phyloP scores from a whole-genome alignment of 2,797 vertebrate genomes.

The Coluber constrictor region DNA sequence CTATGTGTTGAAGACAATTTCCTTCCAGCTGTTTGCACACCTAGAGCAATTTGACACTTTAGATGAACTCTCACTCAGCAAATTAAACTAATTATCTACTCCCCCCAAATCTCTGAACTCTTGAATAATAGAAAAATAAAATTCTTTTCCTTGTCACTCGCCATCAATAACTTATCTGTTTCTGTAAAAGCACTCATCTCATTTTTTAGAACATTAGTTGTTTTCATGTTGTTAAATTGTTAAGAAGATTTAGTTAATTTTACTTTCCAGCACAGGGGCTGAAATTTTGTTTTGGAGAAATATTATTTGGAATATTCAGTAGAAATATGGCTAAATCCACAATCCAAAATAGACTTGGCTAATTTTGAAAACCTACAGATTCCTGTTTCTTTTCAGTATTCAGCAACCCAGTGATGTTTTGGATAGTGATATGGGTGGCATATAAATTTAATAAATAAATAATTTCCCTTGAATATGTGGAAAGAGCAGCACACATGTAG shows the following conservation, averaged over 20 bases:
- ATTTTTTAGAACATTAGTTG: constrained; percentile 16
- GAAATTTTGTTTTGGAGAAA: neutral
- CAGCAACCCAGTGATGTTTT: neutral
- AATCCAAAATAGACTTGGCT: neutral
- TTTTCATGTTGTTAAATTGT: constrained; percentile 8
- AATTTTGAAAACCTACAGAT: neutral
- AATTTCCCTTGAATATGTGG: neutral
- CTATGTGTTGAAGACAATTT: constrained; percentile 27
- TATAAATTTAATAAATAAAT: neutral
- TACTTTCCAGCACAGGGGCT: neutral
- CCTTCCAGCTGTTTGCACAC: constrained; percentile 30
- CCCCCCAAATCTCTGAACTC: constrained; percentile 22
- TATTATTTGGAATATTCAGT: neutral
- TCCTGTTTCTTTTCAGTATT: neutral
- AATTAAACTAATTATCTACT: constrained; percentile 41
- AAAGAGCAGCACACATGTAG: neutral
- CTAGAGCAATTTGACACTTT: constrained; percentile 23
- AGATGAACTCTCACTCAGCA: constrained; percentile 35
- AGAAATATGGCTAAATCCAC: neutral
- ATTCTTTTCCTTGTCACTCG: constrained; percentile 17
- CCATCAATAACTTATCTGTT: constrained; percentile 14
- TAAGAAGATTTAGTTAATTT: neutral
- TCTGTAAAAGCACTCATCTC: constrained; percentile 16
- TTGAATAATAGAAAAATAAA: constrained; percentile 33
- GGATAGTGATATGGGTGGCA: neutral